phyloP scores from a whole-genome alignment of 2,113 vertebrate genomes.

The Tiliqua scincoides region DNA sequence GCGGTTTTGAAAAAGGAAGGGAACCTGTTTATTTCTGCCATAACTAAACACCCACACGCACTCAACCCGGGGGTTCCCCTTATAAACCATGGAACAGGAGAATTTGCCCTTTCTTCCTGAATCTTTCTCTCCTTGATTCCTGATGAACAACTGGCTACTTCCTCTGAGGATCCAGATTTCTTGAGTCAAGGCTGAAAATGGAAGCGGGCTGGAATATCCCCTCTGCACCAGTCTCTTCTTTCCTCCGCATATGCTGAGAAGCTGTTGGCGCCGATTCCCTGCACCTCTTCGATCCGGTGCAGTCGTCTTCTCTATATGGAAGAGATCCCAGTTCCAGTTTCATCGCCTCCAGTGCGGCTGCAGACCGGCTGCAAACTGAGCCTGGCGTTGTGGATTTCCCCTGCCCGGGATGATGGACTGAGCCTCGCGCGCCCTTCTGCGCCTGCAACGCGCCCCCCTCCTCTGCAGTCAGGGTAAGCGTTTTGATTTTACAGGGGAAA shows the following conservation, averaged over 20 bases:
- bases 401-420: not conserved
- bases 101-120: not conserved
- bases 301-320: too few species aligned
- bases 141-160: too few species aligned
- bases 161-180: not conserved
- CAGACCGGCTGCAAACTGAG: not conserved
- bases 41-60: too few species aligned
- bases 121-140: not conserved
- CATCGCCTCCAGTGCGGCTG: not conserved
- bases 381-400: slow-evolving; percentile 1
- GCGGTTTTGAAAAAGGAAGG: not conserved
- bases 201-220: not conserved
- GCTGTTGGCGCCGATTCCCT: not conserved
- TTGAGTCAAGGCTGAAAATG: not conserved
- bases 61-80: too few species aligned
- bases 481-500: slow-evolving; percentile 60
- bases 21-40: not conserved
- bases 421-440: not conserved
- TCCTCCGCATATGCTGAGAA: not conserved
- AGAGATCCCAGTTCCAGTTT: not conserved
- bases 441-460: slow-evolving; percentile 52
- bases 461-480: slow-evolving; percentile 59
- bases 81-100: not conserved
- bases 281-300: not conserved
- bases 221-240: not conserved